These are phyloP conservation scores for Gopherus evgoodei DNA, from an alignment of 2,113 vertebrate species.

Conservation along the genomic window DNA sequence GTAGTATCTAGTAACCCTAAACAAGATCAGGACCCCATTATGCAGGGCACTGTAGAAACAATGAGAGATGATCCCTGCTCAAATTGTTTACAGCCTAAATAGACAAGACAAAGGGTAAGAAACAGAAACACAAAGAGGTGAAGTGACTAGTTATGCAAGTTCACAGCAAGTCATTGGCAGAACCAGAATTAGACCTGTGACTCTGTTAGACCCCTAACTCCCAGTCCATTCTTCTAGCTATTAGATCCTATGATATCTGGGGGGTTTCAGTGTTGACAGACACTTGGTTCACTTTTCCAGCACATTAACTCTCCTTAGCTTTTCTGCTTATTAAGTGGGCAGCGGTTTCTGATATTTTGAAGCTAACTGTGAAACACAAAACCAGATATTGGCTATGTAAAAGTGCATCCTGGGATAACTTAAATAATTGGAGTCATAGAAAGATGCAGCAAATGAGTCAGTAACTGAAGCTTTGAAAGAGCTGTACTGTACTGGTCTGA, in stretches of 20 bases:
- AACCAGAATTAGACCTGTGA: no score
- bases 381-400: background rate
- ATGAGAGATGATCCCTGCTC: no score
- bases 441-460: background rate
- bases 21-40: no score
- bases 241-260: background rate
- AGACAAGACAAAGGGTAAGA: no score
- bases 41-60: no score
- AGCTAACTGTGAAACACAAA: background rate
- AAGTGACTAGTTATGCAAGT: no score
- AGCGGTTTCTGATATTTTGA: background rate
- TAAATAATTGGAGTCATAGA: fast-evolving
- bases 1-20: background rate
- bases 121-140: no score
- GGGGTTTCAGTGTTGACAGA: background rate
- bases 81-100: no score
- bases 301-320: background rate
- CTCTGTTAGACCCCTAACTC: no score
- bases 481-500: background rate
- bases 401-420: background rate
- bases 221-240: no score
- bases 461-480: background rate
- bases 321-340: background rate
- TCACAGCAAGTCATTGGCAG: no score
- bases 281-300: background rate